Evolutionary conservation across 2,888 invertebrate species (phyloP).

Genomic region (Iselma pallidipennis): DNA sequence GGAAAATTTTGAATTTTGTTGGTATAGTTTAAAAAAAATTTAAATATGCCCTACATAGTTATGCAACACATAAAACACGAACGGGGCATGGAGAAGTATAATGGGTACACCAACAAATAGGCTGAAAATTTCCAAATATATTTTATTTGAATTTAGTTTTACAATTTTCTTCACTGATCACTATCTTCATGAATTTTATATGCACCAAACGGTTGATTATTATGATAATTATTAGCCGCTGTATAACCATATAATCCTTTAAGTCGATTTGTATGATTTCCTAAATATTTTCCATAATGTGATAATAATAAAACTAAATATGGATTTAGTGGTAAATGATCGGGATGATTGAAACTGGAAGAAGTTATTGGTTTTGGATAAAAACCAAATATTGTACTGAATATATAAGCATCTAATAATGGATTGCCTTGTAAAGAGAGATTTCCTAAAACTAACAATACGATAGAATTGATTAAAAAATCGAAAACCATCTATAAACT

Average conservation of each 20-base stretch:
- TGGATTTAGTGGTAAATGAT: conserved; percentile 64
- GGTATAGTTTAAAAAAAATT: no score
- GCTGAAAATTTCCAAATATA: background rate
- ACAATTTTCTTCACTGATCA: conserved; percentile 24
- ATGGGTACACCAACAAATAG: no score
- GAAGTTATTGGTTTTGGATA: conserved; percentile 34
- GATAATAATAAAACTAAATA: conserved; percentile 64
- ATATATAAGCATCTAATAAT: conserved; percentile 43
- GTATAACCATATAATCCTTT: conserved; percentile 65
- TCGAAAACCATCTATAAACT: background rate
- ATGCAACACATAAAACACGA: background rate
- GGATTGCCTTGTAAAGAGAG: conserved; percentile 38
- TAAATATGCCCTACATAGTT: no score
- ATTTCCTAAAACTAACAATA: background rate
- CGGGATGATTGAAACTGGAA: conserved; percentile 60
- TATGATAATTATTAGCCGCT: conserved; percentile 68
- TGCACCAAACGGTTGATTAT: conserved; percentile 66
- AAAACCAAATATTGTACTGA: conserved; percentile 43
- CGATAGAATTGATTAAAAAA: no score
- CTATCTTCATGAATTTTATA: conserved; percentile 60
- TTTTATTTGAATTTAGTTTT: no score
- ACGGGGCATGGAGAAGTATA: no score
- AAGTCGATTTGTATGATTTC: conserved; percentile 46
- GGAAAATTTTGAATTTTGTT: no score
- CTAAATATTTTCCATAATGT: conserved; percentile 66